These are phyloP conservation scores for Fundulus diaphanus DNA, from an alignment of 2,797 vertebrate genomes.

Conservation along the genomic window DNA sequence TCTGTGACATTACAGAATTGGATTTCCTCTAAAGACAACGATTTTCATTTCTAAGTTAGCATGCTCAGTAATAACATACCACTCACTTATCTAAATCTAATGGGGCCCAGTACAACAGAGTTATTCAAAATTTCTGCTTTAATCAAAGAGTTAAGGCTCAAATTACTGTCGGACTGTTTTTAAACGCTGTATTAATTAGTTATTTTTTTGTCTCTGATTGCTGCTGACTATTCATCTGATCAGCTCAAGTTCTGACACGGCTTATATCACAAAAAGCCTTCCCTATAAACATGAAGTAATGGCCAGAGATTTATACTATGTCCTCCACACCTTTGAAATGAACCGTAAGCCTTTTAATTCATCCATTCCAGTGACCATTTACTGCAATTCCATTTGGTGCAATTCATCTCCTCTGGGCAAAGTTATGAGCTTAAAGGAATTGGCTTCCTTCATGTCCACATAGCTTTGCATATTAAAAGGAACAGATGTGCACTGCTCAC, in stretches of 20 bases:
- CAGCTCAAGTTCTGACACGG: neutral
- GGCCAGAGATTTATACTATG: neutral
- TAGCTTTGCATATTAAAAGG: slow-evolving; percentile 51
- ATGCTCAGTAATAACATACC: neutral
- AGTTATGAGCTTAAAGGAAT: slow-evolving; percentile 18
- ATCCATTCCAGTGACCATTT: slow-evolving; percentile 8
- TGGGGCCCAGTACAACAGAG: no score
- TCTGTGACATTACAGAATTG: no score
- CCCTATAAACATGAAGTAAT: slow-evolving; percentile 1
- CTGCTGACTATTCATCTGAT: neutral
- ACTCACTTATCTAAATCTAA: neutral
- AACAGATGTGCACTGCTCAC: slow-evolving; percentile 30
- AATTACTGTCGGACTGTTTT: neutral
- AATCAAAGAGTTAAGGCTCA: neutral
- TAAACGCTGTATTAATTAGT: neutral
- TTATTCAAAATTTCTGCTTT: neutral
- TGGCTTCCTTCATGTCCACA: slow-evolving; percentile 1
- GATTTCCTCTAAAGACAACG: neutral
- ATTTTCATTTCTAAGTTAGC: neutral
- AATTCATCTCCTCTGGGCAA: slow-evolving; percentile 18
- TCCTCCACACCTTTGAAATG: slow-evolving; percentile 8
- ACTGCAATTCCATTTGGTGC: neutral
- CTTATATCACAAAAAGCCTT: neutral
- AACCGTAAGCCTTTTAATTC: neutral
- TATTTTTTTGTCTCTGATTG: neutral